Evolutionary conservation across 2,888 invertebrate genomes (phyloP).

Genomic region (Amphipoea oculea): DNA sequence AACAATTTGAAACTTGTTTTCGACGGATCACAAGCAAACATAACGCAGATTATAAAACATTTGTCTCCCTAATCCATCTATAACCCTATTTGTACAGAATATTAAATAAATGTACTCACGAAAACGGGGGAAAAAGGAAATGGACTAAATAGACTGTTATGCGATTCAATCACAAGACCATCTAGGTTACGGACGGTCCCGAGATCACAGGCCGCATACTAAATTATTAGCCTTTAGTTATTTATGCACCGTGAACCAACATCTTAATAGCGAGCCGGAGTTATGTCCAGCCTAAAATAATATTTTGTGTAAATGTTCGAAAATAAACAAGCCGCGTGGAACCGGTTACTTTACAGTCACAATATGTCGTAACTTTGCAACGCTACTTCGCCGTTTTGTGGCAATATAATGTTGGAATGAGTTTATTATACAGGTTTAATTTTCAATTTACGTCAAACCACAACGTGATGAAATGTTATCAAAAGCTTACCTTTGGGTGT

Average conservation of each 20-base stretch:
- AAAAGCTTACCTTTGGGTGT: constrained; percentile 97
- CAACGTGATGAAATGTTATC: constrained; percentile 73
- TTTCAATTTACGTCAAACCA: constrained; percentile 79
- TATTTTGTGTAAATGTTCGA: constrained; percentile 89
- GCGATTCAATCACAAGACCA: constrained; percentile 85
- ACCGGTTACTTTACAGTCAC: constrained; percentile 80
- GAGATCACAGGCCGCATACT: constrained; percentile 88
- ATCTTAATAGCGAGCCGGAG: constrained; percentile 88
- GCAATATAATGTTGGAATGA: constrained; percentile 81
- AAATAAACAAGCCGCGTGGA: constrained; percentile 86
- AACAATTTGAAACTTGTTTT: not conserved
- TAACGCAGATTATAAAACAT: not conserved
- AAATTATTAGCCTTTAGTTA: constrained; percentile 89
- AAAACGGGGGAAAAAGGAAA: constrained; percentile 74
- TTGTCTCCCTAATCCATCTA: constrained; percentile 8
- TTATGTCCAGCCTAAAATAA: constrained; percentile 90
- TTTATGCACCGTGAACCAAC: constrained; percentile 89
- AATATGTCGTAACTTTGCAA: constrained; percentile 82
- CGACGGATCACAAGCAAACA: not conserved
- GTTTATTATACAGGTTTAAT: constrained; percentile 83
- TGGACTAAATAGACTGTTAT: constrained; percentile 82
- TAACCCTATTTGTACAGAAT: constrained; percentile 40
- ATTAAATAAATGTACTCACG: constrained; percentile 56
- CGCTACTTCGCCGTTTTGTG: constrained; percentile 75
- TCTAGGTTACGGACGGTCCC: constrained; percentile 80